Evolutionary conservation across 2,888 invertebrate genomes (phyloP), one percentile per base, ranked within the genome.

Genomic region (Bembecia ichneumoniformis): DNA sequence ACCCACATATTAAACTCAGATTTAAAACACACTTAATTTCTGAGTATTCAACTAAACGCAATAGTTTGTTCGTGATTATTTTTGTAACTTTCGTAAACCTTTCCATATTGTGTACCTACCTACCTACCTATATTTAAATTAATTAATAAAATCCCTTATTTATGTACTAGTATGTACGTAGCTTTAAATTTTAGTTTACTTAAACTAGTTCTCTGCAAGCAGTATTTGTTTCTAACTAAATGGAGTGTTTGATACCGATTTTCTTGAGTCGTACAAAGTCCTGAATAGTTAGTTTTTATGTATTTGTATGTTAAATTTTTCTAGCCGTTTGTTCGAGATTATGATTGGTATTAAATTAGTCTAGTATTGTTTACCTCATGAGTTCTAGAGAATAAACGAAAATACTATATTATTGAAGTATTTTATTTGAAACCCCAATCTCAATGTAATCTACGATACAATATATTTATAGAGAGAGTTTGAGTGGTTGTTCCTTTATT

Each of bases 331-430:
- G 62, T 70, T 71, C 71, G 74, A 68, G 66, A 71, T 71, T 70
- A 67, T 62, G 57, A 79, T 82, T 82, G 78, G 79, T 79, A 76
- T 72, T 59, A 64, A 67, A 77, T 68, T 82, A 84, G 81, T 74
- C 71, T 83, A 84, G 86, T 71, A 68, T 82, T 83, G 82, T 84
- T 86, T 87, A 86, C 86, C 86, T 87, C 86, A 87, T 84, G 84
- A 83, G 77, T 82, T 84, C 76, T 87, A 87, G 86, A 76, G 81
- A 87, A 76, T 77, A 86, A 86, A 84, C 71, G 68, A 82, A 75
- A 82, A 82, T 82, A 73, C 75, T 71, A 76, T 68, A 51, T 59
- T 61, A 52, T 48, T 48, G 49, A 28, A 28, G 11, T 60, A 75
- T 76, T 64, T 64, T 73, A 73, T 48, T 44, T 44, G 0, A 15